Evolutionary conservation across 1,140 invertebrate species (phyloP).

Genomic region (Spodoptera frugiperda): DNA sequence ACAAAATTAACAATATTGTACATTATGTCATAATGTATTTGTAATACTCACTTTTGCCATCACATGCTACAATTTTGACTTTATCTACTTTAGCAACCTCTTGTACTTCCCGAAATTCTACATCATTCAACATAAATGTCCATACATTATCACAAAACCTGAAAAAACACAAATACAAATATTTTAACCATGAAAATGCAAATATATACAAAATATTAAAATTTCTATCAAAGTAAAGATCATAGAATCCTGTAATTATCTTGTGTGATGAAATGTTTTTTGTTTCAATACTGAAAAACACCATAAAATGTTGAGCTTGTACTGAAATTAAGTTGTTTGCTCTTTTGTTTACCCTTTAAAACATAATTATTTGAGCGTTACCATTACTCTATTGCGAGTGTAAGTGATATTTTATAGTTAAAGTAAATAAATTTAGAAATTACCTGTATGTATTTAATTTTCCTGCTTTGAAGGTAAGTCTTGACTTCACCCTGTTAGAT

Average conservation of each 20-base stretch:
- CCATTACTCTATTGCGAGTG: too few relatives aligned
- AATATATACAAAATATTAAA: too few relatives aligned
- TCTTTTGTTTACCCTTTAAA: too few relatives aligned
- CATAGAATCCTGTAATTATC: too few relatives aligned
- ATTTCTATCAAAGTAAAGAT: too few relatives aligned
- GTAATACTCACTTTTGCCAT: constrained; percentile 94
- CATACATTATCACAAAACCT: constrained; percentile 99
- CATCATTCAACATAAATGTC: constrained; percentile 99
- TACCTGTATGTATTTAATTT: constrained; percentile 98
- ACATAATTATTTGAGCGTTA: too few relatives aligned
- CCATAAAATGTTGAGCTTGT: too few relatives aligned
- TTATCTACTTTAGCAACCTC: constrained; percentile 98
- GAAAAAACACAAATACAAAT: constrained; percentile 46
- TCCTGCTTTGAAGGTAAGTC: constrained; percentile 97
- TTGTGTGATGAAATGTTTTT: too few relatives aligned
- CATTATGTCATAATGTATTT: background rate
- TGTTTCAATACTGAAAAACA: too few relatives aligned
- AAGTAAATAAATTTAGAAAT: background rate
- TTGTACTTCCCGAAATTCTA: constrained; percentile 98
- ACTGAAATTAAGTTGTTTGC: too few relatives aligned
- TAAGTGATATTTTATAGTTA: background rate
- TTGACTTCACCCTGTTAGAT: constrained; percentile 96
- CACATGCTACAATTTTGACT: constrained; percentile 99
- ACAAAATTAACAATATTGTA: too few relatives aligned
- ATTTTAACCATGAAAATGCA: too few relatives aligned